Base-by-base conservation (phyloP, 2,888 invertebrate species). In the Mimachlamys varia region DNA sequence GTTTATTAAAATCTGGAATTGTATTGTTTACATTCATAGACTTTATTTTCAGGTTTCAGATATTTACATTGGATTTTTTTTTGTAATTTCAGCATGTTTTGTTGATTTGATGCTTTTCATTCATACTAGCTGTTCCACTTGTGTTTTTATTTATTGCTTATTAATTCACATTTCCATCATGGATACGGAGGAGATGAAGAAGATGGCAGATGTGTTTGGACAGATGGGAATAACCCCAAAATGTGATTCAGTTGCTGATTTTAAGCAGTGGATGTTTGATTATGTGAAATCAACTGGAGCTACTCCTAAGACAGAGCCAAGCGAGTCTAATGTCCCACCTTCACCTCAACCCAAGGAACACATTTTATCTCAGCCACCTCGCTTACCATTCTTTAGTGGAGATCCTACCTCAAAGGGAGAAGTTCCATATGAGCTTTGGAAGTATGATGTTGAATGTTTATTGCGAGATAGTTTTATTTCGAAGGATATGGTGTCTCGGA, bases 181-280 rank as follows among this genome's bases (percentile, higher is more conserved):
- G 62, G 62, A 62, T 22, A 22, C 17, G 10, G 62, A 62, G 5
- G n/a, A 62, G 62, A n/a, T 62, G 62, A n/a, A 62, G 1, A 62
- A 62, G 62, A 62, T 62, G 62, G 62, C 62, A 62, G n/a, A n/a
- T 62, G 62, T 62, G 22, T 62, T 62, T n/a, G 7, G 7, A 7
- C 2, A 62, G 62, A 62, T 62, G 62, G n/a, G n/a, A n/a, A 22
- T 62, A 62, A 62, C n/a, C n/a, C 62, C 62, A 17, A 22, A 62
- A n/a, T 62, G 22, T 62, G 62, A 62, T 7, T 62, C 62, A 22
- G 62, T 7, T n/a, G 62, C 17, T 0, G n/a, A 22, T 1, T 62
- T 62, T 62, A 62, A 62, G 62, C 62, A 62, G n/a, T 62, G 62
- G 62, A 62, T 62, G 62, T 62, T 62, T 62, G 62, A 62, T 62